Evolutionary conservation across 1,140 invertebrate genomes (phyloP).

Genomic region (Neomicropteryx cornuta): DNA sequence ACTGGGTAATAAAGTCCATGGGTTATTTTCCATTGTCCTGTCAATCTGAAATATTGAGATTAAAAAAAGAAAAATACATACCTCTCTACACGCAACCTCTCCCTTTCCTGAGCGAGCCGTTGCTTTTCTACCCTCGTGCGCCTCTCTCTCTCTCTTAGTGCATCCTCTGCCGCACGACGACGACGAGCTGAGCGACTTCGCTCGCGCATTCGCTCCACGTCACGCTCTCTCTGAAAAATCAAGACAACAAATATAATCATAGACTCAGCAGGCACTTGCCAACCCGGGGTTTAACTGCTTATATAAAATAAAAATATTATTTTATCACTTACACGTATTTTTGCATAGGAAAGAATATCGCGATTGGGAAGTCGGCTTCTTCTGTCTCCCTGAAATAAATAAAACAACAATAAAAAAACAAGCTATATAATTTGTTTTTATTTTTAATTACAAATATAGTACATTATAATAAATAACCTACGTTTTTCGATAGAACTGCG

Average conservation of each 20-base stretch:
- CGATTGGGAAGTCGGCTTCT: not conserved
- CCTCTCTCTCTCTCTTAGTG: constrained; percentile 65
- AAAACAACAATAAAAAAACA: not conserved
- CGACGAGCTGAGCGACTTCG: constrained; percentile 59
- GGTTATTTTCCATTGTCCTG: not conserved
- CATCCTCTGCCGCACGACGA: constrained; percentile 54
- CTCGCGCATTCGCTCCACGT: constrained; percentile 65
- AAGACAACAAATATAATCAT: not conserved
- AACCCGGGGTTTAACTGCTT: not conserved
- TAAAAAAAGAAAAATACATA: constrained; percentile 9
- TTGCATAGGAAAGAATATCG: not conserved
- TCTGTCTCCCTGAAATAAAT: not conserved
- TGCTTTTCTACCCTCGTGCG: constrained; percentile 69
- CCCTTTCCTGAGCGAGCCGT: constrained; percentile 64
- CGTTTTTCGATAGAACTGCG: no score
- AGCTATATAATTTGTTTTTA: constrained; percentile 3
- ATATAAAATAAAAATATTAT: not conserved
- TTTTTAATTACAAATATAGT: not conserved
- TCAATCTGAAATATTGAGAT: constrained; percentile 8
- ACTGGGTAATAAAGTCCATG: not conserved
- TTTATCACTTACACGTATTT: no score
- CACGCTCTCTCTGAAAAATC: constrained; percentile 50
- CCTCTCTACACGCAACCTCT: constrained; percentile 53
- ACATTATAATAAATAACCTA: no score
- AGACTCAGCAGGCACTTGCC: not conserved